Conservation (phyloP, 2,113 vertebrate species). For the Otolemur garnettii region DNA sequence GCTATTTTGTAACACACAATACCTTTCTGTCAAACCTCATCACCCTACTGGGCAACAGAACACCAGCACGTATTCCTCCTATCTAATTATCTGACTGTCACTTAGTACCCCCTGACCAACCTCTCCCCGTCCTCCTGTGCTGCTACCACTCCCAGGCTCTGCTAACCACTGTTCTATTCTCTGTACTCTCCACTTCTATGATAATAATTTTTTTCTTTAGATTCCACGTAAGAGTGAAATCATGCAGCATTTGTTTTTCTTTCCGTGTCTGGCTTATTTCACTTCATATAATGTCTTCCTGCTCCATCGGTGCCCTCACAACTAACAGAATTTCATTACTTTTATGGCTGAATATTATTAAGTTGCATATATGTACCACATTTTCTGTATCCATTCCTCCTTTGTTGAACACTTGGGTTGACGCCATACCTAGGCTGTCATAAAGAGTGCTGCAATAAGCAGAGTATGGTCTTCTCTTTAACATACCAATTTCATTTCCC, state of each 20-base stretch:
- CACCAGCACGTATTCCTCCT: not conserved
- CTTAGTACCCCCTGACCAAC: not conserved
- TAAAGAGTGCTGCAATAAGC: not conserved
- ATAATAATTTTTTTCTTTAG: not conserved
- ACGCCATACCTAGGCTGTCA: not conserved
- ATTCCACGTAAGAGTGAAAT: not conserved
- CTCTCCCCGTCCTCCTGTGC: not conserved
- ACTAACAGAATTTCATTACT: not conserved
- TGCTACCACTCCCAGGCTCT: not conserved
- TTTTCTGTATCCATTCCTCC: not conserved
- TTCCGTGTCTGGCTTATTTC: not conserved
- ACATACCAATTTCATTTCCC: not conserved
- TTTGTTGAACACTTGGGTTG: not conserved
- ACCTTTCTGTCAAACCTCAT: not conserved
- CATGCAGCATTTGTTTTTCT: not conserved
- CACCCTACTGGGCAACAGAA: not conserved
- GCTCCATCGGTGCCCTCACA: not conserved
- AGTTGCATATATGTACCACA: not conserved
- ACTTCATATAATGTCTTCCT: not conserved
- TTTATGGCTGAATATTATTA: not conserved
- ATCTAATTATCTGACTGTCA: not conserved
- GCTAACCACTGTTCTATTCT: not conserved
- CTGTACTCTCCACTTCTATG: not conserved
- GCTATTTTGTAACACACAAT: not conserved
- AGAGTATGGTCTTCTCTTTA: not conserved